A percentile compares a stretch with the other conserved stretches of the same genome.
phyloP scores from a whole-genome alignment of 2,113 vertebrate genomes.

The Brachyistius frenatus region DNA sequence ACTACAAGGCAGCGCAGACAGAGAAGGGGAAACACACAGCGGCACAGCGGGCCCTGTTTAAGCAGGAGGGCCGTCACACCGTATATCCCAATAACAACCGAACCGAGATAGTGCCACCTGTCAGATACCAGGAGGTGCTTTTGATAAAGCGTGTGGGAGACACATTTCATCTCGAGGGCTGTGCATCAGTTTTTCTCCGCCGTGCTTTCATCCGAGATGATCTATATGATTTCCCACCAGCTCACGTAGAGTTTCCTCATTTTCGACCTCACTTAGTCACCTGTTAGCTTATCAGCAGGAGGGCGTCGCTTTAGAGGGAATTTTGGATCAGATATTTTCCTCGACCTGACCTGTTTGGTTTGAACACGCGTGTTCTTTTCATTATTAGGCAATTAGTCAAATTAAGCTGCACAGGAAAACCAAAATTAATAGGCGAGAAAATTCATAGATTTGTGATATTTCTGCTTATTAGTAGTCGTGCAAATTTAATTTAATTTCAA shows the following conservation, averaged over 20 bases:
- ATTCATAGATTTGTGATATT: conserved; percentile 27
- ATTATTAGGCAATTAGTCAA: neutral
- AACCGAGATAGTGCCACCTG: conserved; percentile 33
- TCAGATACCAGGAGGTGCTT: conserved; percentile 40
- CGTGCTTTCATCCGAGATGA: conserved; percentile 33
- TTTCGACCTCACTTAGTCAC: conserved; percentile 20
- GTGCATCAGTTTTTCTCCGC: conserved; percentile 36
- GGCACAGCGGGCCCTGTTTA: too few relatives aligned
- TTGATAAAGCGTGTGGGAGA: conserved; percentile 41
- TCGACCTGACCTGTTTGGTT: neutral
- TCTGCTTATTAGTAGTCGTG: conserved; percentile 26
- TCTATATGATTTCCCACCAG: conserved; percentile 44
- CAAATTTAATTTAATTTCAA: conserved; percentile 29
- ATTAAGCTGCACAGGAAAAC: neutral
- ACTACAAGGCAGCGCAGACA: too few relatives aligned
- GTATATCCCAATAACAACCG: conserved; percentile 24
- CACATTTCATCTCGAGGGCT: conserved; percentile 33
- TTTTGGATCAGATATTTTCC: conserved; percentile 49
- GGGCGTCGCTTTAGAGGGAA: conserved; percentile 22
- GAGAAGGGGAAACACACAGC: too few relatives aligned
- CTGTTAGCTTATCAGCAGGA: conserved; percentile 12
- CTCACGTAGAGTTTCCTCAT: conserved; percentile 31
- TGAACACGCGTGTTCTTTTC: neutral
- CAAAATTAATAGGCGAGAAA: conserved; percentile 2
- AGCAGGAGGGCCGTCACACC: too few relatives aligned